These are phyloP conservation scores for Antennarius maculatus DNA, from an alignment of 2,797 vertebrate genomes.

Conservation along the genomic window DNA sequence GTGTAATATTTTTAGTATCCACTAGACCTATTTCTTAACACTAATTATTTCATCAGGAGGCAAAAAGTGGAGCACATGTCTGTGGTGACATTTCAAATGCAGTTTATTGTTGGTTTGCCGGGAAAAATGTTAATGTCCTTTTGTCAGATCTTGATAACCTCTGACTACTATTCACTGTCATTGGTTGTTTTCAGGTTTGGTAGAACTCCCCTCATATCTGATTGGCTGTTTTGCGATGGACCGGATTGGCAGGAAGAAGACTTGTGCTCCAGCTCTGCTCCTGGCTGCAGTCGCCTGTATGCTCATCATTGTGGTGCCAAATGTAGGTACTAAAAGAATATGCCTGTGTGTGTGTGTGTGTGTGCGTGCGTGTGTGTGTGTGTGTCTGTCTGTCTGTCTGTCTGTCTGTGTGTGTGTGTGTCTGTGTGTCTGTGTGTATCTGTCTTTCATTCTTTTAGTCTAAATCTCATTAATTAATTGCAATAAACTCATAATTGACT, in stretches of 20 bases:
- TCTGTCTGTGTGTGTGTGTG: not conserved
- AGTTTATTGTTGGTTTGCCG: not conserved
- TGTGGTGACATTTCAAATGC: not conserved
- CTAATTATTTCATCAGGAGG: too few species aligned
- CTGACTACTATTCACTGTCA: constrained; percentile 41
- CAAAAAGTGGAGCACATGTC: too few species aligned
- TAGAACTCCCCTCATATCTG: constrained; percentile 91
- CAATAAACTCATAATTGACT: too few species aligned
- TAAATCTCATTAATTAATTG: too few species aligned
- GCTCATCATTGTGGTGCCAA: constrained; percentile 86
- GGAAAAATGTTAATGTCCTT: not conserved
- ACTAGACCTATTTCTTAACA: not conserved
- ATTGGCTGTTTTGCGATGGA: constrained; percentile 89
- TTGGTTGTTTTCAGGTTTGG: constrained; percentile 84
- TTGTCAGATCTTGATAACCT: constrained; percentile 14
- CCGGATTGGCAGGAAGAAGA: constrained; percentile 88
- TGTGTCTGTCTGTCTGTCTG: not conserved
- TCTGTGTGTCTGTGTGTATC: not conserved
- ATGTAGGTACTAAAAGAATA: constrained; percentile 53
- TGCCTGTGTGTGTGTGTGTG: not conserved
- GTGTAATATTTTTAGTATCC: not conserved
- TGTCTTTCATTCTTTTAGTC: not conserved
- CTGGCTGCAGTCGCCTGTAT: constrained; percentile 84
- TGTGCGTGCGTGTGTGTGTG: not conserved
- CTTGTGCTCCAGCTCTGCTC: constrained; percentile 86